phyloP scores from a whole-genome alignment of 2,113 vertebrate species.

The Takifugu bimaculatus region DNA sequence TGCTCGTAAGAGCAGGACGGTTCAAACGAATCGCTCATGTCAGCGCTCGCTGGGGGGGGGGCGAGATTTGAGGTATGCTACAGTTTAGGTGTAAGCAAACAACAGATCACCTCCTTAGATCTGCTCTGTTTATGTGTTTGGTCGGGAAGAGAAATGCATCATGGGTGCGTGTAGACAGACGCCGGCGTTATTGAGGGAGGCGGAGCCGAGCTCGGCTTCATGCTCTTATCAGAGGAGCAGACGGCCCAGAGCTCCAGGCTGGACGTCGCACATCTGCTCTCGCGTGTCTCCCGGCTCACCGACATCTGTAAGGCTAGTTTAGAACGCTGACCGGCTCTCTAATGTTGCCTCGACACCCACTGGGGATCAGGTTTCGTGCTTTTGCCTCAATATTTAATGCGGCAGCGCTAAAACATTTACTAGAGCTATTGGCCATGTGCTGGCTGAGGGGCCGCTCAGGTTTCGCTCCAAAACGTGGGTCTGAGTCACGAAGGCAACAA shows the following conservation, averaged over 20 bases:
- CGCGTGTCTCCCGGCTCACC: constrained; percentile 17
- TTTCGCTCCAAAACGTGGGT: constrained; percentile 47
- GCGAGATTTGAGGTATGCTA: constrained; percentile 32
- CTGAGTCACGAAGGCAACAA: constrained; percentile 37
- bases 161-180: not conserved
- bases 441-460: constrained; percentile 21
- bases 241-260: constrained; percentile 12
- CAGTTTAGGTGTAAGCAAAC: constrained; percentile 42
- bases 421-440: constrained; percentile 52
- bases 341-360: constrained; percentile 12
- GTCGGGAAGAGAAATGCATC: not conserved
- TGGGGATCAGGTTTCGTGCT: constrained; percentile 57
- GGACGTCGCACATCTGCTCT: constrained; percentile 10
- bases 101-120: constrained; percentile 22
- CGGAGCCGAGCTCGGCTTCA: constrained; percentile 6
- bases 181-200: constrained; percentile 28
- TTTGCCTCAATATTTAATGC: constrained; percentile 70
- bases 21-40: constrained; percentile 39
- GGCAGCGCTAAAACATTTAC: constrained; percentile 54
- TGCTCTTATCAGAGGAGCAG: constrained; percentile 11
- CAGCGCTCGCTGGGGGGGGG: constrained; percentile 30
- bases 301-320: constrained; percentile 41
- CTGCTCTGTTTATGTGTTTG: constrained; percentile 14
- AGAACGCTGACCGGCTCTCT: constrained; percentile 50
- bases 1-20: constrained; percentile 26